Percentiles rank a stretch among this genome's conserved stretches.
phyloP scores from a whole-genome alignment of 2,113 vertebrate species.

The Gracilinanus agilis region DNA sequence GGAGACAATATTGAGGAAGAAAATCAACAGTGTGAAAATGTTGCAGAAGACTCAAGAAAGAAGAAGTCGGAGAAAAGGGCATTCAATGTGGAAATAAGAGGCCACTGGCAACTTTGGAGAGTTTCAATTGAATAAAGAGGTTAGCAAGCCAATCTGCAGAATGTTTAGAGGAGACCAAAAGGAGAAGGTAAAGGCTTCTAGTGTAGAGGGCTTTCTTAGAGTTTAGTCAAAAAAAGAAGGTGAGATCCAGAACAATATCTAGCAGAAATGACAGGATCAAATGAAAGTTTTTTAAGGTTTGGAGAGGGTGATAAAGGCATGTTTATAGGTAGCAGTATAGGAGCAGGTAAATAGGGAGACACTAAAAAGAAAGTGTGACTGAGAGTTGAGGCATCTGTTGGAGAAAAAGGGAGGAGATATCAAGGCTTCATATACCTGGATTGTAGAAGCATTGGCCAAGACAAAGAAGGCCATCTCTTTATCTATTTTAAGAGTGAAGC shows the following conservation, averaged over 20 bases:
- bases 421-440: background rate
- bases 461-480: background rate
- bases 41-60: background rate
- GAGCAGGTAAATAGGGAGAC: background rate
- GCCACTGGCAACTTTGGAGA: background rate
- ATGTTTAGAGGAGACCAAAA: background rate
- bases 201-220: background rate
- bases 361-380: background rate
- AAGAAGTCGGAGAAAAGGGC: background rate
- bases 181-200: background rate
- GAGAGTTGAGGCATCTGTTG: background rate
- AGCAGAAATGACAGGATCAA: background rate
- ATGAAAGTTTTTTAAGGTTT: background rate
- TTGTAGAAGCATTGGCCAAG: background rate
- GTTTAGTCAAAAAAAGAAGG: background rate
- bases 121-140: background rate
- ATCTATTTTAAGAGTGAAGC: background rate
- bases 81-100: background rate
- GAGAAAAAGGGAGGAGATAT: background rate
- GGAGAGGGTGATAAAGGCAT: background rate
- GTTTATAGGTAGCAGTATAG: background rate
- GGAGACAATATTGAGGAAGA: background rate
- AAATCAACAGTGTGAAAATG: background rate
- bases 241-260: background rate
- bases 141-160: background rate